Evolutionary conservation across 2,113 vertebrate genomes (phyloP).

Genomic region (Pithys albifrons): DNA sequence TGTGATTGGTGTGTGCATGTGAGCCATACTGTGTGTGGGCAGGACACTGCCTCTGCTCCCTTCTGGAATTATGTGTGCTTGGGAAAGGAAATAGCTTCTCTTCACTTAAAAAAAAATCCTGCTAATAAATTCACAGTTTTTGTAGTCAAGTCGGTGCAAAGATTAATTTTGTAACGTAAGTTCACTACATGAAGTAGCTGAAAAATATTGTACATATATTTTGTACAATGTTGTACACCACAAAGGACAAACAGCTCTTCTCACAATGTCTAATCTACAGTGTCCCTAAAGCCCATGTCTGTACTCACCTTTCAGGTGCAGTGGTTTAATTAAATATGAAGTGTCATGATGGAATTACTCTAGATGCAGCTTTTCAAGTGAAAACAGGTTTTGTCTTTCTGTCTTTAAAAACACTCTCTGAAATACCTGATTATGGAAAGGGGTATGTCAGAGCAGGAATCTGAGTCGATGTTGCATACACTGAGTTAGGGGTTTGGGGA

Average conservation of each 20-base stretch:
- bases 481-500: background rate
- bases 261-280: background rate
- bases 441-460: background rate
- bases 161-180: background rate
- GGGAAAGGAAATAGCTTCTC: slow-evolving; percentile 41
- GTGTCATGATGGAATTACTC: background rate
- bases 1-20: background rate
- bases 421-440: background rate
- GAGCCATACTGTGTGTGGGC: slow-evolving; percentile 60
- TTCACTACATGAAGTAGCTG: background rate
- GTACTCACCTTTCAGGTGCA: background rate
- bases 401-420: background rate
- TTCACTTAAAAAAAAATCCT: slow-evolving; percentile 32
- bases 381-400: background rate
- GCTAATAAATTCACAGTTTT: slow-evolving; percentile 58
- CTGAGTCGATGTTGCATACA: background rate
- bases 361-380: background rate
- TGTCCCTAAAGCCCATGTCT: background rate
- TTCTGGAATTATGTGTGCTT: slow-evolving; percentile 50
- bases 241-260: background rate
- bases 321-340: background rate
- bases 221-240: background rate
- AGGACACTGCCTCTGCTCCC: slow-evolving; percentile 44
- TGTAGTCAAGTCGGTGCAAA: slow-evolving; percentile 38
- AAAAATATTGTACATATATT: background rate